phyloP scores from a whole-genome alignment of 1,140 invertebrate genomes.

The Spodoptera frugiperda region DNA sequence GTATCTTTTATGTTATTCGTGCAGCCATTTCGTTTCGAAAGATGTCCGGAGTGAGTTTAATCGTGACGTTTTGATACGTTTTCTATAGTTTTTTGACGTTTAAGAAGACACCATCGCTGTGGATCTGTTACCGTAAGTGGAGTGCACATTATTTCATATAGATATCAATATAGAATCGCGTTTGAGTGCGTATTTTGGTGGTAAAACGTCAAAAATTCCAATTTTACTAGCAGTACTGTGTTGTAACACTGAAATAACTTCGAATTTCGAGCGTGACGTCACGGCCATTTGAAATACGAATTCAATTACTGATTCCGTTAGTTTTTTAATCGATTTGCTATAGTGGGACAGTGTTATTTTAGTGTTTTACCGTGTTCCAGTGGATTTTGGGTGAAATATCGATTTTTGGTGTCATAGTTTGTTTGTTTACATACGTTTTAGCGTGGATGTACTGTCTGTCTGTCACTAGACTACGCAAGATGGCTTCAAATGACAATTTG shows the following conservation, averaged over 20 bases:
- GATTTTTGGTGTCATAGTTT: conserved; percentile 7
- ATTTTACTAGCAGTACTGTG: conserved; percentile 32
- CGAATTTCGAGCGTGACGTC: conserved; percentile 51
- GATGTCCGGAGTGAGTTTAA: conserved; percentile 74
- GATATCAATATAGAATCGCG: conserved; percentile 48
- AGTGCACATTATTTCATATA: conserved; percentile 58
- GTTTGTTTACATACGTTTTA: conserved; percentile 20
- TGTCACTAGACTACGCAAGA: conserved; percentile 26
- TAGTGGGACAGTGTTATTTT: neutral
- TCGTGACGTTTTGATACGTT: conserved; percentile 78
- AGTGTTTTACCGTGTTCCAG: conserved; percentile 6
- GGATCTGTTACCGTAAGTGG: conserved; percentile 69
- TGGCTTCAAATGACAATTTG: conserved; percentile 36
- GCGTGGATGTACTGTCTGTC: conserved; percentile 8
- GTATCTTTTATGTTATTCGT: conserved; percentile 75
- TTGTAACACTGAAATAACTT: conserved; percentile 51
- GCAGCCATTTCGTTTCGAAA: conserved; percentile 80
- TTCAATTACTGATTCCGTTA: conserved; percentile 26
- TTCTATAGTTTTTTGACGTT: conserved; percentile 73
- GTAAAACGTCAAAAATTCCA: conserved; percentile 26
- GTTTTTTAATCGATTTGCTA: conserved; percentile 26
- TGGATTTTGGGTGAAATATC: neutral
- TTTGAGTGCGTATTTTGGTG: conserved; percentile 17
- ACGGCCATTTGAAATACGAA: conserved; percentile 46
- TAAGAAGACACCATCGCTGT: conserved; percentile 58